Base-by-base conservation (phyloP, 1,140 invertebrate species). In the Bilobella aurantiaca region DNA sequence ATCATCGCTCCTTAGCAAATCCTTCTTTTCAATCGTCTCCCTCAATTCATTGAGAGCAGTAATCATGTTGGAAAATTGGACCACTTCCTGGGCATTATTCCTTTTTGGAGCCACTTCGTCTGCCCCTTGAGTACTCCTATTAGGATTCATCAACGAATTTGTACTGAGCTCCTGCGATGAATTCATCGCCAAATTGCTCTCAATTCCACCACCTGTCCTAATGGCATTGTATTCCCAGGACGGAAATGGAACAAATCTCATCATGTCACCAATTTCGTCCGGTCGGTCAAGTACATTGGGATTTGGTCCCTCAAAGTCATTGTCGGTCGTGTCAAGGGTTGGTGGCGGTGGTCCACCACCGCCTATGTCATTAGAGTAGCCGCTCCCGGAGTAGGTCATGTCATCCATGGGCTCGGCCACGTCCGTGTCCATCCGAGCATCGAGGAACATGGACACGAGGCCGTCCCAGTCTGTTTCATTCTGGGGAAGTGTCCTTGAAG, bases 391-490 rank as follows among this genome's bases (percentile, higher is more conserved):
- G 25, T 18, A 53, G 25, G 14, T 53, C 8, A 23, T 14, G 49
- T 53, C 49, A 53, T 42, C 23, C 49, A 16, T 23, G 12, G 21
- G 5, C n/a, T 42, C n/a, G n/a, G n/a, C 34, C 8, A 53, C 23
- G 49, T 12, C 23, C 8, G 49, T 53, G 49, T 53, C 49, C 49
- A 53, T 53, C 25, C 12, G 49, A 23, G 49, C 23, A 23, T 23
- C 23, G 8, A 53, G 21, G 49, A 53, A 53, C 49, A 53, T 53
- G 8, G 8, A 23, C 5, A 53, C 25, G 14, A 53, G 23, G 49
- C 49, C 25, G 3, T 23, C 49, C 49, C 49, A 53, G 49, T 53
- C 49, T 53, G 49, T 53, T 12, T 53, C 49, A 53, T 53, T 53
- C 23, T 53, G 12, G 25, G 49, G 23, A 23, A 53, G 49, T 12